Conservation (phyloP, 2,113 vertebrate species). For the Callochromis pleurospilus region DNA sequence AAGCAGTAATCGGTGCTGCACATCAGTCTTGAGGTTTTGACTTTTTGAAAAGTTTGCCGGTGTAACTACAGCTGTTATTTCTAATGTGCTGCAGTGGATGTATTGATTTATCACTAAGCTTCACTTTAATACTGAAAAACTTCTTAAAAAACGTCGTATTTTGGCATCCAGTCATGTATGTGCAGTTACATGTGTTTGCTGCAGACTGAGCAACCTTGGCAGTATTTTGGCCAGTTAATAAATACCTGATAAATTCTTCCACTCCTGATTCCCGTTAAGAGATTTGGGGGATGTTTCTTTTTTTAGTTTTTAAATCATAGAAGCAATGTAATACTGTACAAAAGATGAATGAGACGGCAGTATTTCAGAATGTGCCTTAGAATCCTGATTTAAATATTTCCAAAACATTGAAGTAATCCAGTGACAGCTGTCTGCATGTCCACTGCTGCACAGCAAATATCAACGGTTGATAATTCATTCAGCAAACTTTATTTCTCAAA, state of each 20-base stretch:
- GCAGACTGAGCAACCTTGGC: neutral
- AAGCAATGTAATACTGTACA: neutral
- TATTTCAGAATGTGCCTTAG: neutral
- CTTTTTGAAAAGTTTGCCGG: neutral
- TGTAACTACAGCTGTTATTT: neutral
- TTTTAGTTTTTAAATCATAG: neutral
- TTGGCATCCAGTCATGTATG: neutral
- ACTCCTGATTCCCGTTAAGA: neutral
- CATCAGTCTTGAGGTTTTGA: neutral
- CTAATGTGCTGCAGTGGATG: neutral
- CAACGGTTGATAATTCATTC: neutral
- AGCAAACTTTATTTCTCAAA: neutral
- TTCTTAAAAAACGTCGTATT: neutral
- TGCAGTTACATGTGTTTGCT: neutral
- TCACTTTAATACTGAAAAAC: neutral
- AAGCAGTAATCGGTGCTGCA: neutral
- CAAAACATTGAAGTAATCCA: neutral
- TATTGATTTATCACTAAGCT: neutral
- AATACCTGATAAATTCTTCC: neutral
- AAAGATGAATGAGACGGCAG: neutral
- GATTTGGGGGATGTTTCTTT: neutral
- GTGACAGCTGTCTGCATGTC: neutral
- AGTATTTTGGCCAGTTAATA: neutral
- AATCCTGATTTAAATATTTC: neutral
- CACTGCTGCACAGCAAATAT: neutral